phyloP scores from a whole-genome alignment of 2,888 invertebrate genomes.

The Subacronicta megacephala region DNA sequence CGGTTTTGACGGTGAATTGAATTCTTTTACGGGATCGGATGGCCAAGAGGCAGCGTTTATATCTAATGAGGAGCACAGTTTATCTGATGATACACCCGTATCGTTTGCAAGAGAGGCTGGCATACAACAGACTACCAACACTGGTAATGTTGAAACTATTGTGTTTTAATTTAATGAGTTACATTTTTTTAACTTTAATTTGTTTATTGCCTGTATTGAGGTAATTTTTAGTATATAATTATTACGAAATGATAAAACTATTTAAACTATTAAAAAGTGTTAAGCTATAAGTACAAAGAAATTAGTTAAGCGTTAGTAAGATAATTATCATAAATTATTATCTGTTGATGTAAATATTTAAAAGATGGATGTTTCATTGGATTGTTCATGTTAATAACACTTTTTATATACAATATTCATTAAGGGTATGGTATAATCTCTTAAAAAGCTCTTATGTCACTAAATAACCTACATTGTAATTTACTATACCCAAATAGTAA shows the following conservation, averaged over 20 bases:
- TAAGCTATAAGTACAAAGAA: constrained; percentile 6
- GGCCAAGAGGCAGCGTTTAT: constrained; percentile 60
- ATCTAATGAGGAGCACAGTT: constrained; percentile 61
- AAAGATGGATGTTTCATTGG: background rate
- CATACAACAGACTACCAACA: constrained; percentile 77
- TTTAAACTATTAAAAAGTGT: background rate
- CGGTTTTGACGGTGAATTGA: constrained; percentile 69
- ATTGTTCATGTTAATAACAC: background rate
- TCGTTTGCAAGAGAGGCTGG: constrained; percentile 79
- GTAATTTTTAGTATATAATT: no score
- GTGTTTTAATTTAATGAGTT: constrained; percentile 65
- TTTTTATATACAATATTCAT: background rate
- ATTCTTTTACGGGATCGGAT: constrained; percentile 67
- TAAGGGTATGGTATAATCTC: constrained; percentile 17
- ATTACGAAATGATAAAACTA: no score
- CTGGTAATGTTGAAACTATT: constrained; percentile 77
- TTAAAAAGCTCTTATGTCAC: constrained; percentile 64
- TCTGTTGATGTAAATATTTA: constrained; percentile 3
- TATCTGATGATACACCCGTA: constrained; percentile 71
- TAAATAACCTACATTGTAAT: constrained; percentile 56
- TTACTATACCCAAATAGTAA: constrained; percentile 63
- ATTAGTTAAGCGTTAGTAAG: background rate
- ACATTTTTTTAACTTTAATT: constrained; percentile 6
- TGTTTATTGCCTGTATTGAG: background rate
- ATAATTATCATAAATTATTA: background rate